Base-by-base conservation (phyloP, 2,797 vertebrate species). In the Helostoma temminkii region DNA sequence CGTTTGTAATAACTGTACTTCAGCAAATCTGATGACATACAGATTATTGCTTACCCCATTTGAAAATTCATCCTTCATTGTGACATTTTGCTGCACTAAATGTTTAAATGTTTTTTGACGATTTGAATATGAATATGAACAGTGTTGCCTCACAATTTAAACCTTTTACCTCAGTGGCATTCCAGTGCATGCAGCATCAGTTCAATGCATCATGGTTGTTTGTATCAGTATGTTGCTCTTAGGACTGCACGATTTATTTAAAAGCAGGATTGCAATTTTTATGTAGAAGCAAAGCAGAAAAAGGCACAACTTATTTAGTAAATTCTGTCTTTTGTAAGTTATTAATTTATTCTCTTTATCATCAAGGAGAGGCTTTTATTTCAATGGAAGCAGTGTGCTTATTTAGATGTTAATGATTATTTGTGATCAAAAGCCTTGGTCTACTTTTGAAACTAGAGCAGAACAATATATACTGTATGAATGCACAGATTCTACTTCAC, bases 131-230 rank as follows among this genome's bases (percentile, higher is more conserved):
- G 18, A 36, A 39, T 25, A 61, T 42, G 2, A 26, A 57, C n/a
- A 32, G 8, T 15, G 21, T 26, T 41, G 59, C 74, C 55, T 74
- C 57, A 37, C 50, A 62, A 56, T 9, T 11, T 8, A 9, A 63
- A 74, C 19, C 14, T 49, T 67, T 66, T 56, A 76, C 73, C 67
- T 78, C 71, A 15, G 37, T 68, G 74, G 65, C 26, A 32, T 66
- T 41, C 19, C 47, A 61, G 47, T 2, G 63, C 80, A 87, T 76
- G 80, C 57, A 62, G 45, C 56, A 63, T 59, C 0, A 68, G n/a
- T 66, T 80, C n/a, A 60, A 43, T 64, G 65, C 25, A 58, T 59
- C 11, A 5, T 24, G 32, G 25, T 67, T 0, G 2, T 48, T 12
- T 19, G 34, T 52, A 30, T 50, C 36, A 39, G 50, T 58, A 50